These are phyloP conservation scores for Pholis gunnellus DNA, from an alignment of 2,113 vertebrate species.

Conservation along the genomic window DNA sequence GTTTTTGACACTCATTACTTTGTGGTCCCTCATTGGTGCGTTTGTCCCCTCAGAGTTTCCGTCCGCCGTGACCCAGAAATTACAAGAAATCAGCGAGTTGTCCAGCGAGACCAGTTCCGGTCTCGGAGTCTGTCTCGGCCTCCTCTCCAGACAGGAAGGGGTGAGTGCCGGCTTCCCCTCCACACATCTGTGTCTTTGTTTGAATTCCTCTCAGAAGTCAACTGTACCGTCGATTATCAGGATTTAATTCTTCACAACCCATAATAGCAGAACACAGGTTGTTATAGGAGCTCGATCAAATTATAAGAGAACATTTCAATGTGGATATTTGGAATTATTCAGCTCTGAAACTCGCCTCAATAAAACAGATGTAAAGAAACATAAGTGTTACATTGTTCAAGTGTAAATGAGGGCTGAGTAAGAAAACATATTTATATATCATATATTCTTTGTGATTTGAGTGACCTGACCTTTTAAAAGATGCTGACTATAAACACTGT, in stretches of 20 bases:
- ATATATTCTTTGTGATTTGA: constrained; percentile 2
- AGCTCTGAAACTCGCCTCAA: not conserved
- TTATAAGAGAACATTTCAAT: not conserved
- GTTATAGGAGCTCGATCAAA: not conserved
- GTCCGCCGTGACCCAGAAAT: constrained; percentile 84
- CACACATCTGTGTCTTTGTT: not conserved
- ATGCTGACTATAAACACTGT: constrained; percentile 7
- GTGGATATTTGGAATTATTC: not conserved
- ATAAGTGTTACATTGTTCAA: not conserved
- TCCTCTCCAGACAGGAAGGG: constrained; percentile 92
- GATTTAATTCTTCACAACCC: not conserved
- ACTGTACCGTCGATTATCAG: not conserved
- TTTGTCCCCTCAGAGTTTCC: constrained; percentile 83
- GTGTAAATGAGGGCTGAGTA: not conserved
- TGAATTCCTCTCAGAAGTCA: not conserved
- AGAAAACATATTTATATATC: not conserved
- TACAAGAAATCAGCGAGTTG: constrained; percentile 88
- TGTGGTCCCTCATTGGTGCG: not conserved
- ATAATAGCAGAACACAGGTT: not conserved
- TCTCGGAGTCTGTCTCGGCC: constrained; percentile 87
- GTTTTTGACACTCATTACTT: not conserved
- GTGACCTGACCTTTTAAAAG: not conserved
- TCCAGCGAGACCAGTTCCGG: constrained; percentile 88
- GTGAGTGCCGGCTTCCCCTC: constrained; percentile 80
- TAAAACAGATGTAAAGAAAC: not conserved